Percentiles rank a stretch among this genome's conserved stretches.
phyloP scores from a whole-genome alignment of 2,113 vertebrate species.

The Plotosus lineatus region DNA sequence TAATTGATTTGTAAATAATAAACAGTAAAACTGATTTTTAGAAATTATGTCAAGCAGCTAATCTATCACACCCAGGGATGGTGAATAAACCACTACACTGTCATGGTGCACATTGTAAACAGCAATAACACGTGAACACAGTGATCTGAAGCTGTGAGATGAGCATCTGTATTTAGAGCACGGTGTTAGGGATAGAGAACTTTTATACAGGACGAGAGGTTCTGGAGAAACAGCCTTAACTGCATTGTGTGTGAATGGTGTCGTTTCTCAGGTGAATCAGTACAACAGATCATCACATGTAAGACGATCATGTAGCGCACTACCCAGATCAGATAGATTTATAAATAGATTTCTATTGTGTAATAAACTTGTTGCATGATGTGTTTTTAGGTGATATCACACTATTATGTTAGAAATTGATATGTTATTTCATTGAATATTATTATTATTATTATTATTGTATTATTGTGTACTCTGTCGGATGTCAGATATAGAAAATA shows the following conservation, averaged over 20 bases:
- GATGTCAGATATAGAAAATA: conserved; percentile 21
- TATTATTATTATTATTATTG: conserved; percentile 28
- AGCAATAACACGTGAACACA: neutral
- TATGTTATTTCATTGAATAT: neutral
- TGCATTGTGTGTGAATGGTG: conserved; percentile 9
- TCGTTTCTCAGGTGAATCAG: conserved; percentile 29
- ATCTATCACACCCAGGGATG: neutral
- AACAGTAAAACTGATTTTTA: neutral
- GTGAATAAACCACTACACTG: neutral
- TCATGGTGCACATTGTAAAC: neutral
- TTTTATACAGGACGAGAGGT: neutral
- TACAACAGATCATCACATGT: neutral
- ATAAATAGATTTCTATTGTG: neutral
- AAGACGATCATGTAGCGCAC: neutral
- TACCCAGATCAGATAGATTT: neutral
- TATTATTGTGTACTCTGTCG: conserved; percentile 32
- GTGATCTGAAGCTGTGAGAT: neutral
- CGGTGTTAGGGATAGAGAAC: neutral
- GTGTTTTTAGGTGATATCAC: conserved; percentile 16
- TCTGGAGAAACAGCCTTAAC: neutral
- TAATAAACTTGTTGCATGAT: conserved; percentile 35
- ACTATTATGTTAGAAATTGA: neutral
- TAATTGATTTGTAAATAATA: neutral
- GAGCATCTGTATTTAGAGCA: neutral
- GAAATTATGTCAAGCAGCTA: too few relatives aligned